A percentile compares a stretch with the other conserved stretches of the same genome.
Evolutionary conservation across 2,797 vertebrate genomes (phyloP).

Genomic region (Coccyzus lansbergi): DNA sequence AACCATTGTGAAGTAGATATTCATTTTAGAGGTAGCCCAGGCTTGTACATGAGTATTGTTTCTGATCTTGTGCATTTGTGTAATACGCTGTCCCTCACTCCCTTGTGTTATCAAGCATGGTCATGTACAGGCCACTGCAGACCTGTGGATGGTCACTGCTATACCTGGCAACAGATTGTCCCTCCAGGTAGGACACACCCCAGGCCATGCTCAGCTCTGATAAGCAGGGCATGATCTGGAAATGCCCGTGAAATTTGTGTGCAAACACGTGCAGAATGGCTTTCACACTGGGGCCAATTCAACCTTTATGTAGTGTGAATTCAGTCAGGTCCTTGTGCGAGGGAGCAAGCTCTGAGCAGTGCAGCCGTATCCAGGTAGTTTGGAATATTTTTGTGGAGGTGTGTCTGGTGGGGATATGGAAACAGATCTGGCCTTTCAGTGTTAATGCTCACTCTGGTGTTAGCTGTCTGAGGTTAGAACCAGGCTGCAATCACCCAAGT

Average conservation of each 20-base stretch:
- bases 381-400: background rate
- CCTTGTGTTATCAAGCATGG: rapidly evolving
- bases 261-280: background rate
- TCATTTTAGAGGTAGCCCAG: background rate
- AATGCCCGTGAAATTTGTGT: background rate
- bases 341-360: background rate
- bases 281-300: rapidly evolving
- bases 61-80: background rate
- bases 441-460: background rate
- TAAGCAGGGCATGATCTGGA: background rate
- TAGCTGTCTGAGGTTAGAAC: conserved; percentile 16
- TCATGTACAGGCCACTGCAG: rapidly evolving
- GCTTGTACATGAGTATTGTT: background rate
- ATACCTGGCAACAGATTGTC: background rate
- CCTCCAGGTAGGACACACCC: background rate
- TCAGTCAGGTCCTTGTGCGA: background rate
- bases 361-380: background rate
- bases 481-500: conserved; percentile 16
- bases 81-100: background rate
- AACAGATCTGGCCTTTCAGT: background rate
- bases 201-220: background rate
- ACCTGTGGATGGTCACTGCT: background rate
- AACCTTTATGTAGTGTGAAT: background rate
- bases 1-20: background rate
- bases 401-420: background rate